Percentiles rank a stretch among this genome's conserved stretches.
phyloP scores from a whole-genome alignment of 1,140 invertebrate genomes.

The Pentalonia nigronervosa region DNA sequence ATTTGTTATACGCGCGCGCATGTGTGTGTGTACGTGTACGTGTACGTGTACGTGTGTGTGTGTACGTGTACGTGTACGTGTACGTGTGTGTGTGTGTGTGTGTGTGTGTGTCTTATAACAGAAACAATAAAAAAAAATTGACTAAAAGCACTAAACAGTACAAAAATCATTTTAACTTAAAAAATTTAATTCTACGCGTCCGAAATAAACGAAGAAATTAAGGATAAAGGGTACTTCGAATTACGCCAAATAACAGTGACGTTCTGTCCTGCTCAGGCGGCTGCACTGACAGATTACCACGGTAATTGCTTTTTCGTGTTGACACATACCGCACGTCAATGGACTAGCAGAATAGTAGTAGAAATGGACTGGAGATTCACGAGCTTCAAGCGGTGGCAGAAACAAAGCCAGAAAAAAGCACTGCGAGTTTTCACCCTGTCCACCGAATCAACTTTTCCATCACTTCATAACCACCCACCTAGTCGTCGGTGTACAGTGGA shows the following conservation, averaged over 20 bases:
- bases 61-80: too few relatives aligned
- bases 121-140: too few relatives aligned
- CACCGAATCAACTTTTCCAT: neutral
- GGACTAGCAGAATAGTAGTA: neutral
- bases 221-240: neutral
- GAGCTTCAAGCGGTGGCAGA: neutral
- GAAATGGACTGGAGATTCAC: constrained; percentile 8
- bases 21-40: too few relatives aligned
- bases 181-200: neutral
- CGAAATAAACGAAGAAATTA: constrained; percentile 18
- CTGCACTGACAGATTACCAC: constrained; percentile 30
- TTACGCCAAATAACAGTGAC: neutral
- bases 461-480: neutral
- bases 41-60: too few relatives aligned
- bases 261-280: neutral
- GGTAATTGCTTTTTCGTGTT: constrained; percentile 54
- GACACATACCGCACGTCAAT: constrained; percentile 10
- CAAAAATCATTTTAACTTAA: too few relatives aligned
- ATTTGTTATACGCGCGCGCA: too few relatives aligned
- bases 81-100: too few relatives aligned
- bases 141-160: too few relatives aligned
- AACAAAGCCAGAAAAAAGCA: neutral
- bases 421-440: neutral
- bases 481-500: neutral
- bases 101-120: too few relatives aligned